A percentile compares a stretch with the other conserved stretches of the same genome.
Evolutionary conservation across 2,888 invertebrate genomes (phyloP).

Genomic region (Microplitis manilae): DNA sequence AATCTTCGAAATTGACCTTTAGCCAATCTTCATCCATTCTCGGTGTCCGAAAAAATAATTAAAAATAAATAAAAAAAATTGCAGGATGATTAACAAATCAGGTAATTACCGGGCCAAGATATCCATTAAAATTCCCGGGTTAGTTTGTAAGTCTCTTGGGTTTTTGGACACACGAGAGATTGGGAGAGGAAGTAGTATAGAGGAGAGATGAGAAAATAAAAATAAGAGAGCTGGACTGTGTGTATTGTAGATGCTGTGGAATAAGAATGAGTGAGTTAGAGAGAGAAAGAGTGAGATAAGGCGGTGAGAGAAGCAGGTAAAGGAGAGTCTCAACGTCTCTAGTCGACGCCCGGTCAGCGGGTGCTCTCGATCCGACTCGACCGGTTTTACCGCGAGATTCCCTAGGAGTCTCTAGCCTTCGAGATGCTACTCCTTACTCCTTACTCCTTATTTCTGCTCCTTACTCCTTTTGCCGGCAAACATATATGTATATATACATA

Average conservation of each 20-base stretch:
- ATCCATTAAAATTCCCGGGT: slow-evolving; percentile 36
- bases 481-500: not conserved
- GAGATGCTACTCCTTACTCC: slow-evolving; percentile 35
- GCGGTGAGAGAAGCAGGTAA: slow-evolving; percentile 37
- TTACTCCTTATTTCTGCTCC: not conserved
- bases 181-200: slow-evolving; percentile 28
- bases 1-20: not conserved
- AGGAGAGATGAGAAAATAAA: slow-evolving; percentile 6
- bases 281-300: slow-evolving; percentile 44
- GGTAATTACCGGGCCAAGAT: slow-evolving; percentile 31
- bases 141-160: slow-evolving; percentile 16
- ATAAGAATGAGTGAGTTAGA: slow-evolving; percentile 33
- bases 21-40: not conserved
- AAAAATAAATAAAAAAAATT: slow-evolving; percentile 18
- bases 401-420: slow-evolving; percentile 69
- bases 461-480: slow-evolving; percentile 2
- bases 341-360: slow-evolving; percentile 46
- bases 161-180: slow-evolving; percentile 38
- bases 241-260: slow-evolving; percentile 21
- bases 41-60: not conserved
- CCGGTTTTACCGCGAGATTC: slow-evolving; percentile 69
- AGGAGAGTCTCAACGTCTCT: slow-evolving; percentile 38
- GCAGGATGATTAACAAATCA: slow-evolving; percentile 36
- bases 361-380: slow-evolving; percentile 67
- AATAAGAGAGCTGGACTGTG: slow-evolving; percentile 9